A percentile compares a stretch with the other conserved stretches of the same genome.
Conservation (phyloP, 2,797 vertebrate species). For the Streptopelia turtur region DNA sequence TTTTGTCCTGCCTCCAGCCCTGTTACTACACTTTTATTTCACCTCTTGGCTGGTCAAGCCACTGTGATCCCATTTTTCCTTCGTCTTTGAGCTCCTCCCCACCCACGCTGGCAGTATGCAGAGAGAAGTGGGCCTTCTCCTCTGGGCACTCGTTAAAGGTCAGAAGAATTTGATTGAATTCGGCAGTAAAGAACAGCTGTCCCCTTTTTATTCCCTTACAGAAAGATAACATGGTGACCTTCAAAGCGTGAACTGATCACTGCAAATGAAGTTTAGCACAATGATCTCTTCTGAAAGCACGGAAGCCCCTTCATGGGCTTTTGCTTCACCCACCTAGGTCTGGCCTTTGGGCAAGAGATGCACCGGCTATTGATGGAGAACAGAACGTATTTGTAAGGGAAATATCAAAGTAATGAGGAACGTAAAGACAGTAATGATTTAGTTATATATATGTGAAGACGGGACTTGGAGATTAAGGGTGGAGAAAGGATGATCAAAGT, state of each 20-base stretch:
- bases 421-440: background rate
- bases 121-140: background rate
- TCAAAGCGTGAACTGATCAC: background rate
- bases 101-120: background rate
- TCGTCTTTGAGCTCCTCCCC: background rate
- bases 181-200: background rate
- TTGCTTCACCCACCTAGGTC: accelerated
- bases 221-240: background rate
- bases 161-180: background rate
- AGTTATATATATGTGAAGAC: background rate
- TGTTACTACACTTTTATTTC: background rate
- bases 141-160: background rate
- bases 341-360: background rate
- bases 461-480: background rate
- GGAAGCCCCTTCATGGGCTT: background rate
- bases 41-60: background rate
- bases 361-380: background rate
- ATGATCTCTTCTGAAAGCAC: background rate
- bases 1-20: background rate
- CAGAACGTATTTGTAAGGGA: background rate
- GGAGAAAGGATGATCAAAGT: background rate
- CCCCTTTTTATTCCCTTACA: background rate
- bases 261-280: background rate
- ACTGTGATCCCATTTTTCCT: background rate
- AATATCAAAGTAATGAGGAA: background rate